These are phyloP conservation scores for Leptatherina wallacei DNA, from an alignment of 2,797 vertebrate species.

Conservation along the genomic window DNA sequence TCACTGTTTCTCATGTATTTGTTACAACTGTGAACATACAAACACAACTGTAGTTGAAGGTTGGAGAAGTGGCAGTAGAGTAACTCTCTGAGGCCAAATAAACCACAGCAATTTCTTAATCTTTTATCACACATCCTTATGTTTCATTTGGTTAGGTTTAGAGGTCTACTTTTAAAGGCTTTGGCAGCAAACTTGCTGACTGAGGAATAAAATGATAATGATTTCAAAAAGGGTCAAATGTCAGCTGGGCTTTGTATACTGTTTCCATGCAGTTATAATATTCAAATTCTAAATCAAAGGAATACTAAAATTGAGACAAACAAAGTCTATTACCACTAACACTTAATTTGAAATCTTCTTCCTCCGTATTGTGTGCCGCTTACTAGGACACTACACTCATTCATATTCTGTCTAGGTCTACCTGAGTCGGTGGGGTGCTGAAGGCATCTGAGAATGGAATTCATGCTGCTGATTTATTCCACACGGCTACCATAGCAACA, in stretches of 20 bases:
- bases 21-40: background rate
- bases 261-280: background rate
- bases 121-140: too few relatives aligned
- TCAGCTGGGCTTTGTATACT: background rate
- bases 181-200: too few relatives aligned
- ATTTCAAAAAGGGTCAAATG: too few relatives aligned
- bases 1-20: background rate
- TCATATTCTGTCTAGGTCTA: slow-evolving; percentile 68
- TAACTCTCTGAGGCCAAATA: background rate
- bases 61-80: background rate
- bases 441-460: slow-evolving; percentile 72
- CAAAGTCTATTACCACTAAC: background rate
- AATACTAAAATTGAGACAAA: background rate
- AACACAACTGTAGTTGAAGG: background rate
- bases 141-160: too few relatives aligned
- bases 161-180: background rate
- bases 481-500: slow-evolving; percentile 83
- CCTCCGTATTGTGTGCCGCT: slow-evolving; percentile 1
- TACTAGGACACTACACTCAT: slow-evolving; percentile 48
- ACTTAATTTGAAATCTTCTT: slow-evolving; percentile 3
- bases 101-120: too few relatives aligned
- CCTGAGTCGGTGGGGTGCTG: slow-evolving; percentile 68
- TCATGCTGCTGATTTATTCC: slow-evolving; percentile 74
- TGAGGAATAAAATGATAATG: background rate
- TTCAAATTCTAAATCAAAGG: background rate